These are phyloP conservation scores for Ornithoptera priamus DNA, from an alignment of 2,888 invertebrate genomes.

Conservation along the genomic window DNA sequence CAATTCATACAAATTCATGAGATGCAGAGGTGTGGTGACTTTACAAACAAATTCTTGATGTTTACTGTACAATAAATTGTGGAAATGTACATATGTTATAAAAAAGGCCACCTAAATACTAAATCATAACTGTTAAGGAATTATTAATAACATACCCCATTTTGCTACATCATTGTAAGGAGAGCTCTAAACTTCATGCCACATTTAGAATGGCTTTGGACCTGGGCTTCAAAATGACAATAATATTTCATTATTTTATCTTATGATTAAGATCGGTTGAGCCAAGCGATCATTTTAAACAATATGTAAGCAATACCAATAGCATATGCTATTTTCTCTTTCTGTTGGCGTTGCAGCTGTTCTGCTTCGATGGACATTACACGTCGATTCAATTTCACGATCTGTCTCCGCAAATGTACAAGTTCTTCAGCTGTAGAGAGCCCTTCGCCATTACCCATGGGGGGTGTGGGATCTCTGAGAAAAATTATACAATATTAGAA, in stretches of 20 bases:
- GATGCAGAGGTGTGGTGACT: slow-evolving; percentile 42
- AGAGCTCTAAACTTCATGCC: slow-evolving; percentile 31
- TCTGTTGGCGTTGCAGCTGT: slow-evolving; percentile 89
- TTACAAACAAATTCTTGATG: slow-evolving; percentile 43
- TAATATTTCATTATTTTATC: slow-evolving; percentile 60
- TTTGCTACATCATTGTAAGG: slow-evolving; percentile 26
- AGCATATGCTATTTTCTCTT: slow-evolving; percentile 92
- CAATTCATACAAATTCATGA: slow-evolving; percentile 59
- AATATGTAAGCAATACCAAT: slow-evolving; percentile 92
- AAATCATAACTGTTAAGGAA: slow-evolving; percentile 29
- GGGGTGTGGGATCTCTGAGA: slow-evolving; percentile 84
- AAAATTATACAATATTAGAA: not conserved
- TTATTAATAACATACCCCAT: slow-evolving; percentile 25
- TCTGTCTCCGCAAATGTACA: slow-evolving; percentile 89
- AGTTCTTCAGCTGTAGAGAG: slow-evolving; percentile 88
- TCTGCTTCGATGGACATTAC: slow-evolving; percentile 93
- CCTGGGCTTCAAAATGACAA: slow-evolving; percentile 58
- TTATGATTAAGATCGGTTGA: slow-evolving; percentile 77
- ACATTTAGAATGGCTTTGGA: slow-evolving; percentile 24
- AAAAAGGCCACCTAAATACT: slow-evolving; percentile 42
- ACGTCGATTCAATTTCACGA: slow-evolving; percentile 92
- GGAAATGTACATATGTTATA: slow-evolving; percentile 67
- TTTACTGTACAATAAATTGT: slow-evolving; percentile 62
- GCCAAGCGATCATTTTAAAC: slow-evolving; percentile 91
- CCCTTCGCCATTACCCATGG: slow-evolving; percentile 82